Evolutionary conservation across 2,888 invertebrate genomes (phyloP).

Genomic region (Netelia fuscicornis): DNA sequence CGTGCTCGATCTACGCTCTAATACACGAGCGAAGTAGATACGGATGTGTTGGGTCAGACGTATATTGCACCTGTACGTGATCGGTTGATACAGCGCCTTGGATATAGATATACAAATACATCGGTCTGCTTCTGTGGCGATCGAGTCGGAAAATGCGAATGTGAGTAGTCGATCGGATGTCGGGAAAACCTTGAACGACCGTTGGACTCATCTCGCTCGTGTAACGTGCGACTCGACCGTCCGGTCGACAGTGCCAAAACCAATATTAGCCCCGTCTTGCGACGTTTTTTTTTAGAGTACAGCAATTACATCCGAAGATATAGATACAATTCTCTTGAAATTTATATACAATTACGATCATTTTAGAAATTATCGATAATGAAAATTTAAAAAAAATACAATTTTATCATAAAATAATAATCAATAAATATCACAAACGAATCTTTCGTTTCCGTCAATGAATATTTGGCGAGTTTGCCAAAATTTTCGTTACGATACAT

Average conservation of each 20-base stretch:
- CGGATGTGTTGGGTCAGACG: neutral
- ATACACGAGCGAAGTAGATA: neutral
- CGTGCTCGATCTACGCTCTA: conserved; percentile 9
- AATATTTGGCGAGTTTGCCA: conserved; percentile 47
- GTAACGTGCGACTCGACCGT: conserved; percentile 26
- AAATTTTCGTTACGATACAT: conserved; percentile 14
- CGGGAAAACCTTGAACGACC: conserved; percentile 34
- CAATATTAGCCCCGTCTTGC: no score
- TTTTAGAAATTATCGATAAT: no score
- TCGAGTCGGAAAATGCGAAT: no score
- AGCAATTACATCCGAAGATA: no score
- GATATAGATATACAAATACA: neutral
- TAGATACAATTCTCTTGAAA: no score
- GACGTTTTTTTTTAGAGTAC: no score
- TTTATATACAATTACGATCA: no score
- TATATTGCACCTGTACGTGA: neutral
- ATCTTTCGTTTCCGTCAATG: conserved; percentile 36
- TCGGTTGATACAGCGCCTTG: neutral
- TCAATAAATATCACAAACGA: neutral
- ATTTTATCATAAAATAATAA: neutral
- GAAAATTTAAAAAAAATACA: no score
- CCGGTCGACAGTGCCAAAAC: conserved; percentile 36
- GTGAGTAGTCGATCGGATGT: no score
- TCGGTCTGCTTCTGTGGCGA: no score
- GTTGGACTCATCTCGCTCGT: conserved; percentile 23